phyloP scores from a whole-genome alignment of 2,113 vertebrate species.

The Balaeniceps rex region DNA sequence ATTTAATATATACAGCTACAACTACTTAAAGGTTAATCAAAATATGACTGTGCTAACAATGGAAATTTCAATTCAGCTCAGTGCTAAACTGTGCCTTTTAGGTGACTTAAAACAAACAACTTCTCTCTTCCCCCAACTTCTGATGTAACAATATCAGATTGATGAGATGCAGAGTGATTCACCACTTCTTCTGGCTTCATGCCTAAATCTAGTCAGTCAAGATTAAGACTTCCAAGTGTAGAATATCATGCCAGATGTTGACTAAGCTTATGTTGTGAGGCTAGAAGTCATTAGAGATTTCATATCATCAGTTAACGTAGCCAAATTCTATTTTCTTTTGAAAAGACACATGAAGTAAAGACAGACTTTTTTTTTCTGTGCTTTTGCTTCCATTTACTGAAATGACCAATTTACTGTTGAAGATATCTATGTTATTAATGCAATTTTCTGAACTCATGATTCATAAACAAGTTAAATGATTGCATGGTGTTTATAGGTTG shows the following conservation, averaged over 20 bases:
- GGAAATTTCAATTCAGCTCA: not conserved
- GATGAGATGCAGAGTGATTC: conserved; percentile 1
- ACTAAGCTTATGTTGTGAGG: conserved; percentile 37
- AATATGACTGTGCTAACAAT: not conserved
- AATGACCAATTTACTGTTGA: not conserved
- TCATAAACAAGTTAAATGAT: not conserved
- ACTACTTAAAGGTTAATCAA: not conserved
- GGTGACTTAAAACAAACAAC: not conserved
- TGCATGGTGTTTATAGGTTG: not conserved
- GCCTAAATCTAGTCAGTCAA: conserved; percentile 43
- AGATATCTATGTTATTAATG: not conserved
- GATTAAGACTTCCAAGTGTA: conserved; percentile 20
- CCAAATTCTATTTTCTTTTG: conserved; percentile 2
- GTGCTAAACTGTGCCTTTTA: not conserved
- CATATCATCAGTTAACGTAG: not conserved
- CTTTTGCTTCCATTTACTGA: not conserved
- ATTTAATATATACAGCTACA: not conserved
- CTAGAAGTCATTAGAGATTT: conserved; percentile 25
- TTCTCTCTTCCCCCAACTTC: not conserved
- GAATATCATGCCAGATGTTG: conserved; percentile 50
- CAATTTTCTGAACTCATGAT: not conserved
- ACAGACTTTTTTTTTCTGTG: not conserved
- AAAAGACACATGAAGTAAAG: not conserved
- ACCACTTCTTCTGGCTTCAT: conserved; percentile 17
- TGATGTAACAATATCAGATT: not conserved